Evolutionary conservation across 2,113 vertebrate species (phyloP), one percentile per base, ranked within the genome.

Genomic region (Ceyx margarethae): DNA sequence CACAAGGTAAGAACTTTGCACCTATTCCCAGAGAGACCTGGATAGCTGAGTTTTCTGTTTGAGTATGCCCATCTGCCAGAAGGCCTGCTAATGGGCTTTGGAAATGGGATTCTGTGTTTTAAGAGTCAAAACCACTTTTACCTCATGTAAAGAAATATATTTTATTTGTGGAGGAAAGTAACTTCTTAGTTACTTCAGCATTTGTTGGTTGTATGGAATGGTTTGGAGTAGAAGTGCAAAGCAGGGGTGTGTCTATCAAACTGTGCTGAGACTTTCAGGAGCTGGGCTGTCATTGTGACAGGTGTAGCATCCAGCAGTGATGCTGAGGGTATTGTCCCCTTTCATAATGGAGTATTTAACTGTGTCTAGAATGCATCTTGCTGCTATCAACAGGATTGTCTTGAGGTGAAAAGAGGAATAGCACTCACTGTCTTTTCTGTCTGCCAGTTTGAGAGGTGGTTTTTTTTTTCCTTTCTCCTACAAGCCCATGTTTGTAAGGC

Each of bases 1-100:
- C 95, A 18, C 98, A 98, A 98, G 97, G 99, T 99, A 95, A 96
- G 98, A 21, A 11, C 71, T 42, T 67, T 4, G 2, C 12, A 81
- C 46, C 35, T 62, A 7, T 46, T 89, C 2, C 9, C 33, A 65
- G 62, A 51, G 60, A 79, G 60, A 46, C 16, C 21, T 57, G 48
- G 25, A 10, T 48, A 68, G 23, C 42, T 85, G 37, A 76, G 48
- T 62, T 82, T 60, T 76, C 58, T 82, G 45, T 42, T 42, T 46
- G 22, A 72, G 17, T 16, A 65, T 35, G 29, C 23, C n/a, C 2
- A 2, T 79, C 50, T 65, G 20, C 23, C n/a, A 46, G 58, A 62
- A 85, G 28, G 42, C 46, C 13, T 73, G 42, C 22, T 84, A 8
- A 50, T 33, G 21, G 50, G 19, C 54, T 93, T 89, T 94, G 83